Conservation (phyloP, 1,140 invertebrate species). For the Popillia japonica region DNA sequence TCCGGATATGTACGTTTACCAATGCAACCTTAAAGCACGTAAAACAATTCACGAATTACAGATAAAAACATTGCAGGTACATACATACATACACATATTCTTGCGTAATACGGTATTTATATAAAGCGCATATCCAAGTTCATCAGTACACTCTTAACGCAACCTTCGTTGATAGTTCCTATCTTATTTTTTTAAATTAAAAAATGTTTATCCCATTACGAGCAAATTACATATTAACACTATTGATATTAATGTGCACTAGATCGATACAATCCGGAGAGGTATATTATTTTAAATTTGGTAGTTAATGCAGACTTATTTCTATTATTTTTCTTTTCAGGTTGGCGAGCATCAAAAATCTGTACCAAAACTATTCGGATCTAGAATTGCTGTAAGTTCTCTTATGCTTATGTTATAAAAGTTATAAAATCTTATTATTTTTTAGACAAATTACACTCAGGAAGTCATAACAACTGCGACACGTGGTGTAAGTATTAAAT, state of each 20-base stretch:
- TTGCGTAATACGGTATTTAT: not conserved
- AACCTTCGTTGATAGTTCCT: not conserved
- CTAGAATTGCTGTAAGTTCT: not conserved
- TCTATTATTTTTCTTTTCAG: not conserved
- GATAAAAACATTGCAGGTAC: not conserved
- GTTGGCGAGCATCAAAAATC: not conserved
- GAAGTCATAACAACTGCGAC: not conserved
- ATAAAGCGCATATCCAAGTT: not conserved
- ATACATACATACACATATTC: too few relatives aligned
- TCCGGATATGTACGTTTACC: too few relatives aligned
- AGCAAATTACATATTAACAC: not conserved
- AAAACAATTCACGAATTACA: not conserved
- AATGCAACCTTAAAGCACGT: not conserved
- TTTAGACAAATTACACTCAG: not conserved
- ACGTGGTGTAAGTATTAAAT: not conserved
- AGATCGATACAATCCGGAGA: not conserved
- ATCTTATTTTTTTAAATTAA: not conserved
- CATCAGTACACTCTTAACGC: not conserved
- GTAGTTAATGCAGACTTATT: not conserved
- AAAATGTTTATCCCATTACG: not conserved
- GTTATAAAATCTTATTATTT: not conserved
- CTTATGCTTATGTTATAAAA: not conserved
- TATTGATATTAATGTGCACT: not conserved
- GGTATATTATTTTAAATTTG: not conserved
- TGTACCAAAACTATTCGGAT: not conserved